Base-by-base conservation (phyloP, 1,140 invertebrate genomes). In the Drosophila orena region DNA sequence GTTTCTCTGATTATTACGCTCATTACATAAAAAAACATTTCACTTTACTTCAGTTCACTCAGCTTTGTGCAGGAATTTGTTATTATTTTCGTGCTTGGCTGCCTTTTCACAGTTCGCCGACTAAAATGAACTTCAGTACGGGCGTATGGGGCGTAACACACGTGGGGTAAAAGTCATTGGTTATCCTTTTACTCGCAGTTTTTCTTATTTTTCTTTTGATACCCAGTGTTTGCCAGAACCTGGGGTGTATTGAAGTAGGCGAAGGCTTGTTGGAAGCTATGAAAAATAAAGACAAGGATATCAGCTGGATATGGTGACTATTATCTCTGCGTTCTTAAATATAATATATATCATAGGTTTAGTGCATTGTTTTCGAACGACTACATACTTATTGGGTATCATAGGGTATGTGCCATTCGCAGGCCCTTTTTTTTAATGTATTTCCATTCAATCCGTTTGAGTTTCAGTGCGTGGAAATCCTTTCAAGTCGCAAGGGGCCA, bases 51-150 rank as follows among this genome's bases (percentile, higher is more conserved):
- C 60, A 58, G 61, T 81, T 65, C 68, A 64, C 64, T 59, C 22
- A 58, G 55, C 76, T 46, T 62, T 62, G 57, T 62, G 30, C 71
- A 22, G 52, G 78, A 69, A 76, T 86, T 86, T 86, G 81, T 86
- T 86, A 86, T 86, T 86, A 86, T 86, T 86, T 86, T 86, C 81
- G 83, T 86, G 81, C 81, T 81, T 88, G 69, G 83, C 56, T 86
- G 81, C 57, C 47, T 81, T 86, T 86, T 83, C 77, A 81, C 76
- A 85, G 83, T 79, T 81, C 72, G 74, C 42, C 71, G 72, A 78
- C 58, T 52, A 60, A 76, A 85, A 58, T 66, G 58, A 59, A 61
- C 52, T 53, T 20, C 46, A 53, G 56, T 24, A 10, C 24, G 30
- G 37, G 30, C 34, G 35, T 4, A 20, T 15, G 10, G 47, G 15